Evolutionary conservation across 2,888 invertebrate species (phyloP).

Genomic region (Allolobophora icterica): DNA sequence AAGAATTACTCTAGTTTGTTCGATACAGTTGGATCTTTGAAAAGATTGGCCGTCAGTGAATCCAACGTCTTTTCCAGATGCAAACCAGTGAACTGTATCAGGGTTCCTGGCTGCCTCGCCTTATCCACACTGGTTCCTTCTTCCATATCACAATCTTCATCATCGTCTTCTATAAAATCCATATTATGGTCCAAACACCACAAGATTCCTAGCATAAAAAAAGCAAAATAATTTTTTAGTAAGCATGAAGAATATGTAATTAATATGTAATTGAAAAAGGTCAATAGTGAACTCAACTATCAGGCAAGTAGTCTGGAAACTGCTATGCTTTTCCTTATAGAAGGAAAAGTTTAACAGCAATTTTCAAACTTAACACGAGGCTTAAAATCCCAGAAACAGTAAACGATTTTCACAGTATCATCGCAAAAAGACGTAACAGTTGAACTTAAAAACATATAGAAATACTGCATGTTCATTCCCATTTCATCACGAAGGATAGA

Average conservation of each 20-base stretch:
- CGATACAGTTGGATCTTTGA: background rate
- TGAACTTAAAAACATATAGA: too few relatives aligned
- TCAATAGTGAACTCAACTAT: too few relatives aligned
- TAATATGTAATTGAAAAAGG: too few relatives aligned
- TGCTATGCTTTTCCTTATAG: background rate
- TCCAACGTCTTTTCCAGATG: constrained; percentile 23
- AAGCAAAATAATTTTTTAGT: background rate
- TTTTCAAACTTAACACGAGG: background rate
- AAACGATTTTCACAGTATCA: too few relatives aligned
- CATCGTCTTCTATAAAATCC: constrained; percentile 40
- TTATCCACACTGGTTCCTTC: background rate
- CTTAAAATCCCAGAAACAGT: background rate
- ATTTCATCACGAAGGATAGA: too few relatives aligned
- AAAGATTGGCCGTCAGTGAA: constrained; percentile 28
- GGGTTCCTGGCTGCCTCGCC: background rate
- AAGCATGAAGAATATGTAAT: background rate
- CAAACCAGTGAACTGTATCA: constrained; percentile 18
- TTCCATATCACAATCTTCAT: constrained; percentile 14
- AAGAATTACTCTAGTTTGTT: constrained; percentile 22
- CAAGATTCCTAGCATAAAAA: constrained; percentile 46
- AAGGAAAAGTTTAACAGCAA: background rate
- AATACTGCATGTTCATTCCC: too few relatives aligned
- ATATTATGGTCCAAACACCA: constrained; percentile 51
- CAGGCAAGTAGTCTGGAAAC: background rate
- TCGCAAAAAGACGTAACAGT: too few relatives aligned